Percentiles rank a stretch among this genome's conserved stretches.
phyloP scores from a whole-genome alignment of 2,113 vertebrate species.

The Xiphophorus maculatus region DNA sequence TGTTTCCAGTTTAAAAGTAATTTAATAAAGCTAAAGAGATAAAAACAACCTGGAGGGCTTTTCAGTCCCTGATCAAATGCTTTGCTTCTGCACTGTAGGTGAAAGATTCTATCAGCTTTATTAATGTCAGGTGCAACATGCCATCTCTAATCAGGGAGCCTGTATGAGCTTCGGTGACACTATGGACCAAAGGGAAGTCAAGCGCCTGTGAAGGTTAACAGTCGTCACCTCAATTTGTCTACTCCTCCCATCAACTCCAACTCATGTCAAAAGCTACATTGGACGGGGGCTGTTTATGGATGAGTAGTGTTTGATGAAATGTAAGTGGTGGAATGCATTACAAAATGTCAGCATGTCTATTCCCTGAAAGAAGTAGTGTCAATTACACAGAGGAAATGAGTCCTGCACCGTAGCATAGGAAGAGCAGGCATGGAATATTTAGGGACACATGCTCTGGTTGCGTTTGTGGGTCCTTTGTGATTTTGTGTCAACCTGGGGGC shows the following conservation, averaged over 20 bases:
- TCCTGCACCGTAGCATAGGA: not conserved
- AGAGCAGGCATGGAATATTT: slow-evolving; percentile 2
- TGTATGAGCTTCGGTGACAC: slow-evolving; percentile 10
- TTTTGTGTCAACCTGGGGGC: slow-evolving; percentile 29
- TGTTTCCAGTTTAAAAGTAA: not conserved
- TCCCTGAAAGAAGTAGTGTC: slow-evolving; percentile 25
- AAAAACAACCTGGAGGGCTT: not conserved
- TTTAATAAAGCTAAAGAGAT: slow-evolving; percentile 15
- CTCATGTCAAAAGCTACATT: slow-evolving; percentile 46
- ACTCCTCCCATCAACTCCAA: slow-evolving; percentile 40
- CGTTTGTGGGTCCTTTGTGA: not conserved
- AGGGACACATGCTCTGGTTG: not conserved
- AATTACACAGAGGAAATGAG: slow-evolving; percentile 23
- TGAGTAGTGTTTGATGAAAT: slow-evolving; percentile 58
- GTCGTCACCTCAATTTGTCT: slow-evolving; percentile 62
- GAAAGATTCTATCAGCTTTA: slow-evolving; percentile 24
- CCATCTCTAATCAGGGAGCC: slow-evolving; percentile 38
- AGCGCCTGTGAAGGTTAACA: slow-evolving; percentile 60
- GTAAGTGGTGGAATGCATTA: slow-evolving; percentile 43
- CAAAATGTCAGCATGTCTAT: slow-evolving; percentile 55
- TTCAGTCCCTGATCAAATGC: slow-evolving; percentile 14
- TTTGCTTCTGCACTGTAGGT: slow-evolving; percentile 8
- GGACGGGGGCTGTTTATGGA: slow-evolving; percentile 31
- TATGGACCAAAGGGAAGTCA: slow-evolving; percentile 29
- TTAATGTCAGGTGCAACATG: slow-evolving; percentile 39